Evolutionary conservation across 2,888 invertebrate genomes (phyloP), one percentile per base, ranked within the genome.

Genomic region (Dastarcus helophoroides): DNA sequence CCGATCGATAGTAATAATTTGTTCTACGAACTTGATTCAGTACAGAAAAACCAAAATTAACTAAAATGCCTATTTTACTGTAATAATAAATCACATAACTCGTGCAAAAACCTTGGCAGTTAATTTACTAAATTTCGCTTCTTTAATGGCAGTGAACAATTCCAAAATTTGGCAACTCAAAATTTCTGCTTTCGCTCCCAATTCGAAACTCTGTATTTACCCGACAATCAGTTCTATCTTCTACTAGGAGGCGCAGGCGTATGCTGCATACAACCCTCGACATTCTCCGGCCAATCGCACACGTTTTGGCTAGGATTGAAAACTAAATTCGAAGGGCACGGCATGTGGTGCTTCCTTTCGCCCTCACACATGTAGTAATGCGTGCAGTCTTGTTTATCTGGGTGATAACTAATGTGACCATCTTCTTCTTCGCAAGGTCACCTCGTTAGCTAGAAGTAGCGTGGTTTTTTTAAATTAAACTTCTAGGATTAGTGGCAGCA

Each of bases 291-390:
- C 91, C 91, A 91, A 64, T 93, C 93, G 57, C 91, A 93, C 6
- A 93, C 91, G 53, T 88, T 90, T 54, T 91, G 86, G 49, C 86
- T 84, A 22, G 78, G 78, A 59, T 93, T 91, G 64, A 91, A 93
- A 8, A 91, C 91, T 37, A 93, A 70, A 63, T 91, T 88, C 29
- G 78, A 75, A 4, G 91, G 91, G 56, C 90, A 93, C 25, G 91
- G 90, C 91, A 91, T 91, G 65, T 91, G 91, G 55, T 91, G 91
- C 56, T 89, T 89, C 31, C 90, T 71, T 56, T 90, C 90, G 16
- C 91, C 91, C 64, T 91, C 90, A 55, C 91, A 93, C 90, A 91
- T 90, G 67, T 85, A 91, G 63, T 91, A 93, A 72, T 83, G 85
- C 32, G 88, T 86, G 59, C 91, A 93, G 58, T 91, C 90, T 14